These are phyloP conservation scores for Lordiphosa clarofinis DNA, from an alignment of 1,140 invertebrate species.

Conservation along the genomic window DNA sequence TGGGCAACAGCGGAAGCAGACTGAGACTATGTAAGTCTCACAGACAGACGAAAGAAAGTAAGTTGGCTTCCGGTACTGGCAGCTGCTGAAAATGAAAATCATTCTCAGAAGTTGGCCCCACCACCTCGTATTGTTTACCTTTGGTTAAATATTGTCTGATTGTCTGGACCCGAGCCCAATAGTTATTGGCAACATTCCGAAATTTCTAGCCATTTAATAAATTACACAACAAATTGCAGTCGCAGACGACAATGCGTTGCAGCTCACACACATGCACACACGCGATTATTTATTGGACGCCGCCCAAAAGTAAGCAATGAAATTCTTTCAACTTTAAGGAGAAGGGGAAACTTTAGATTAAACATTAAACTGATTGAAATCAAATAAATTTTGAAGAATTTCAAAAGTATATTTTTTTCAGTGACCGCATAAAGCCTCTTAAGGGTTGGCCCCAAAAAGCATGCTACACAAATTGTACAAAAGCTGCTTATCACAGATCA, in stretches of 20 bases:
- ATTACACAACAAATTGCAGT: conserved; percentile 60
- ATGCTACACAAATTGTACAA: neutral
- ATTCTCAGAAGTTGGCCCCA: conserved; percentile 23
- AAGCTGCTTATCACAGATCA: conserved; percentile 4
- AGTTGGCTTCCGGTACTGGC: conserved; percentile 52
- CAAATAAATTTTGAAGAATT: too few relatives aligned
- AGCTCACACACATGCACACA: neutral
- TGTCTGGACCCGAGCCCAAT: conserved; percentile 17
- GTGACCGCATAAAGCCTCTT: too few relatives aligned
- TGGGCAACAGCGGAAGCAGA: conserved; percentile 30
- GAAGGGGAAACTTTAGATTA: conserved; percentile 16
- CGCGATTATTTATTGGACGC: conserved; percentile 44
- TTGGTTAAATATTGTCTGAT: conserved; percentile 34
- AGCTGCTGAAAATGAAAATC: conserved; percentile 69
- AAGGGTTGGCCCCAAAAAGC: conserved; percentile 1
- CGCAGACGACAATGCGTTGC: conserved; percentile 4
- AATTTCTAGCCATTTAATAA: conserved; percentile 59
- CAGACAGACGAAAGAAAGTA: conserved; percentile 64
- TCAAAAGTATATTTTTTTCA: too few relatives aligned
- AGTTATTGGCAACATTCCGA: conserved; percentile 49
- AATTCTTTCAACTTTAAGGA: conserved; percentile 58
- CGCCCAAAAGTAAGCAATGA: conserved; percentile 64
- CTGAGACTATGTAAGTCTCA: conserved; percentile 17
- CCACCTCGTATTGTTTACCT: neutral
- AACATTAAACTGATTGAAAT: too few relatives aligned